These are phyloP conservation scores for Alloscopus bannaensis DNA, from an alignment of 2,888 invertebrate species.

Conservation along the genomic window DNA sequence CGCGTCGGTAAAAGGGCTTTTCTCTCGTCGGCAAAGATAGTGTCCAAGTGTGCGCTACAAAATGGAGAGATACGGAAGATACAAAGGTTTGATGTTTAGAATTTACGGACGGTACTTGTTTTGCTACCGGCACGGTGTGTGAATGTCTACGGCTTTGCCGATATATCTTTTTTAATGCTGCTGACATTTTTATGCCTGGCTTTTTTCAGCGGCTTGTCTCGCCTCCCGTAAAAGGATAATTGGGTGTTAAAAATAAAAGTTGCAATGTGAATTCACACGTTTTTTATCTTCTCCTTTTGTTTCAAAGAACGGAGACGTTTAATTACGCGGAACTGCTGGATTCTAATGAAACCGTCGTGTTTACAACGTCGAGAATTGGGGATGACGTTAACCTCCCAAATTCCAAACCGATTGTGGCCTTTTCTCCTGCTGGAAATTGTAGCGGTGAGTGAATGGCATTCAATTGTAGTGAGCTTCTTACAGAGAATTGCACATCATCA, in stretches of 20 bases:
- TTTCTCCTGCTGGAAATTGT: constrained; percentile 71
- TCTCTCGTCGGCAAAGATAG: background rate
- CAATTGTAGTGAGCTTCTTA: background rate
- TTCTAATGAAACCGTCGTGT: constrained; percentile 66
- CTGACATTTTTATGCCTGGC: constrained; percentile 53
- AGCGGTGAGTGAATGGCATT: constrained; percentile 65
- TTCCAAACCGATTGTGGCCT: constrained; percentile 71
- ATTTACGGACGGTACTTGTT: constrained; percentile 31
- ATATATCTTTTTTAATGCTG: constrained; percentile 58
- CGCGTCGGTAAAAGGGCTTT: constrained; percentile 17
- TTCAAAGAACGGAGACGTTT: constrained; percentile 67
- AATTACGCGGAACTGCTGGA: constrained; percentile 71
- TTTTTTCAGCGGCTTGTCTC: constrained; percentile 31
- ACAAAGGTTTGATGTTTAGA: constrained; percentile 40
- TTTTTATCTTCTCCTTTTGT: background rate
- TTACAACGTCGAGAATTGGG: constrained; percentile 68
- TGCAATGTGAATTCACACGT: constrained; percentile 31
- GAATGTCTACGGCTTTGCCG: too few species aligned
- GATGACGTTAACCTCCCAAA: constrained; percentile 72
- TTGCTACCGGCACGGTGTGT: background rate
- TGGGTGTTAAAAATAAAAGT: constrained; percentile 55
- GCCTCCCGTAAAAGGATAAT: constrained; percentile 45
- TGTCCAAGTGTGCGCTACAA: background rate
- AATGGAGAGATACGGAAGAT: background rate
- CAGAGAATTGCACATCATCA: background rate